Evolutionary conservation across 2,888 invertebrate species (phyloP), one percentile per base, ranked within the genome.

Genomic region (Zygogramma bicolorata): DNA sequence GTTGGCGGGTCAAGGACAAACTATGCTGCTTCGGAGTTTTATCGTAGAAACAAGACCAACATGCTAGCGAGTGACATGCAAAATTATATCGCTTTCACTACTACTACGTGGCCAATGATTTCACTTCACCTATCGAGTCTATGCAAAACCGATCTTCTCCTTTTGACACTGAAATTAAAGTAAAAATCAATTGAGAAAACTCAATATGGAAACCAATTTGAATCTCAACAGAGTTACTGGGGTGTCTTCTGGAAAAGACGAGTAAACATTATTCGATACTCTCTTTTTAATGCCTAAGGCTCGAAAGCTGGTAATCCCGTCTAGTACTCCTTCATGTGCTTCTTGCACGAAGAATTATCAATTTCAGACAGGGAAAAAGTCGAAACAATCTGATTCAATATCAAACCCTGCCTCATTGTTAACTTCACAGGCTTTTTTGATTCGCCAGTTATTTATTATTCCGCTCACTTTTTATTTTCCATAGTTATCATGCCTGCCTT

Each of bases 241-340:
- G 34, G 10, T 3, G 10, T 34, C 34, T 34, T 34, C n/a, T 5
- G 29, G 6, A 1, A n/a, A n/a, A 4, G 15, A n/a, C 5, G 7
- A 1, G 2, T 8, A 6, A 20, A 20, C 8, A 4, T 7, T 46
- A 18, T 29, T 20, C 7, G n/a, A 25, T 42, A 80, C 77, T 79
- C 77, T 85, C 85, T 85, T 81, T 84, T 80, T 53, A 84, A 71
- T 29, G 85, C 84, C 85, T 85, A 86, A 15, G 84, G 83, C 80
- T 85, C 82, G 57, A 84, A 80, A 27, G 81, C 79, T 69, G 83
- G 75, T 25, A 84, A 72, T 58, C 78, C 82, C 15, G 75, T 62
- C 74, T 83, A 83, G 73, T 81, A 85, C 72, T 82, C 82, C 29
- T 76, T 72, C 22, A 80, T 80, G 69, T 85, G 84, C 65, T 81